phyloP scores from a whole-genome alignment of 2,113 vertebrate species.

The Antechinus stuartii region DNA sequence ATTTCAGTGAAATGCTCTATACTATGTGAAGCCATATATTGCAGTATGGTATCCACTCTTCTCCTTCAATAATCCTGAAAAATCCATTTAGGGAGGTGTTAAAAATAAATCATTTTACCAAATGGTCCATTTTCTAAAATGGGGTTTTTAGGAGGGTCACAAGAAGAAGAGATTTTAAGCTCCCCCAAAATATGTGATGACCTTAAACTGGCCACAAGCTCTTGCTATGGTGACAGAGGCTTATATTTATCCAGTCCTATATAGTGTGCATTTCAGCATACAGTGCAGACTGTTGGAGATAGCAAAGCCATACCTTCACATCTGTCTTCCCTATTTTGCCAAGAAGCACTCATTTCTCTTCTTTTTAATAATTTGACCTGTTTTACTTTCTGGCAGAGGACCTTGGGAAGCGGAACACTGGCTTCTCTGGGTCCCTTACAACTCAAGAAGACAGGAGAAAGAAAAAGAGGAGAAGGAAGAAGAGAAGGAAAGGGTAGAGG shows the following conservation, averaged over 20 bases:
- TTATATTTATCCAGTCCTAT: slow-evolving; percentile 11
- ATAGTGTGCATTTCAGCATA: slow-evolving; percentile 4
- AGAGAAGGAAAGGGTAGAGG: neutral
- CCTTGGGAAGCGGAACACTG: slow-evolving; percentile 65
- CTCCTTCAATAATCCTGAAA: neutral
- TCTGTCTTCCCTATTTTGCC: slow-evolving; percentile 81
- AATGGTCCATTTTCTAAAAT: slow-evolving; percentile 33
- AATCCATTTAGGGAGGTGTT: slow-evolving; percentile 37
- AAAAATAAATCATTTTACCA: slow-evolving; percentile 60
- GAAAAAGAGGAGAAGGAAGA: neutral
- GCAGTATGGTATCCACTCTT: neutral
- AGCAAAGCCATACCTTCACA: slow-evolving; percentile 73
- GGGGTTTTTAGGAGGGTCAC: neutral
- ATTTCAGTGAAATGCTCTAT: slow-evolving; percentile 18
- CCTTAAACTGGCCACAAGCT: slow-evolving; percentile 52
- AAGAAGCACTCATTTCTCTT: slow-evolving; percentile 78
- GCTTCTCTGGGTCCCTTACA: slow-evolving; percentile 72
- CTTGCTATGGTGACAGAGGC: slow-evolving; percentile 2
- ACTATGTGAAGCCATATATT: neutral
- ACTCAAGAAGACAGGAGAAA: slow-evolving; percentile 38
- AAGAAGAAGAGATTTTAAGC: slow-evolving; percentile 11
- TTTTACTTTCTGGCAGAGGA: slow-evolving; percentile 79
- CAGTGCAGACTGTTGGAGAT: slow-evolving; percentile 27
- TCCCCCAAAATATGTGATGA: slow-evolving; percentile 6
- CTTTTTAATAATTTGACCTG: slow-evolving; percentile 81